A percentile compares a stretch with the other conserved stretches of the same genome.
Conservation (phyloP, 2,888 invertebrate species). For the Linnaemya vulpina region DNA sequence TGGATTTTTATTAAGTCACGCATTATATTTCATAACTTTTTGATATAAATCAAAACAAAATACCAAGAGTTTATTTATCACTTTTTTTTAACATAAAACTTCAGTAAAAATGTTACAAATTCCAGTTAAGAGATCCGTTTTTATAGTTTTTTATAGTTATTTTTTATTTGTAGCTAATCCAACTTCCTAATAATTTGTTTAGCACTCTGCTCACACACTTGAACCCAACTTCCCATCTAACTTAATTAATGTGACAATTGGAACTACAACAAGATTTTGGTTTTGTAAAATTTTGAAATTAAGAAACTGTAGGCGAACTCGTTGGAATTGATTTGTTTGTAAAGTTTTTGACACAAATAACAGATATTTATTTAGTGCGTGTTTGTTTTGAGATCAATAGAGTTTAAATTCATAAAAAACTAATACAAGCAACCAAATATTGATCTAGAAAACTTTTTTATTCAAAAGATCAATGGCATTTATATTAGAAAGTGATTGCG, state of each 20-base stretch:
- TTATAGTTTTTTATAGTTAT: not conserved
- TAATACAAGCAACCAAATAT: no score
- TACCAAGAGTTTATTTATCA: not conserved
- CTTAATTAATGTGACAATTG: constrained; percentile 49
- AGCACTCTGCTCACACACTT: not conserved
- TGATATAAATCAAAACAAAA: not conserved
- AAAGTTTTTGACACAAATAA: constrained; percentile 7
- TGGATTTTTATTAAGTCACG: not conserved
- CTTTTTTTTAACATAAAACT: not conserved
- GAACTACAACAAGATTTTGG: not conserved
- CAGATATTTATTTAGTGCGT: no score
- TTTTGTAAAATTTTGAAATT: not conserved
- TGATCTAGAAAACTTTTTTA: no score
- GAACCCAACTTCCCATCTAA: not conserved
- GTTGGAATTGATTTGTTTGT: not conserved
- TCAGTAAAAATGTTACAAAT: not conserved
- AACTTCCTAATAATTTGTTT: constrained; percentile 23
- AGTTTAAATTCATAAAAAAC: no score
- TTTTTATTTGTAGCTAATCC: not conserved
- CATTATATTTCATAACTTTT: not conserved
- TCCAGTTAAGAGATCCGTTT: constrained; percentile 34
- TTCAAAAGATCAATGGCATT: no score
- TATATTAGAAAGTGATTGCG: no score
- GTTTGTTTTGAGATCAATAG: no score
- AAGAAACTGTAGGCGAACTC: constrained; percentile 62